These are phyloP conservation scores for Campylomormyrus numenius DNA, from an alignment of 2,113 vertebrate genomes.

Conservation along the genomic window DNA sequence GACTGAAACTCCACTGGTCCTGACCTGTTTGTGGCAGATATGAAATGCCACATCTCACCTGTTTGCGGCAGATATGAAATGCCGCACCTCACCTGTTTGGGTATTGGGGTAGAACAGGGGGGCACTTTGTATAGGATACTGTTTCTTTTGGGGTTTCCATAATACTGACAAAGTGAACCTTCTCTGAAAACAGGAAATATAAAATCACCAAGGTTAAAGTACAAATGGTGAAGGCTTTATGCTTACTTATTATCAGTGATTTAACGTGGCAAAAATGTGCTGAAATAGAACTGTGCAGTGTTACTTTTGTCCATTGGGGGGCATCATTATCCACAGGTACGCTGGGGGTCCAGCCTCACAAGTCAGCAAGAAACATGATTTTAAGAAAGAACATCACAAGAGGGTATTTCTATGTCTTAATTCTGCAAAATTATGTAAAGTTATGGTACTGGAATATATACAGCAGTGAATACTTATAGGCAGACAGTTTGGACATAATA, in stretches of 20 bases:
- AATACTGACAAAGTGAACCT: neutral
- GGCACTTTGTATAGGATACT: neutral
- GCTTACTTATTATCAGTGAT: neutral
- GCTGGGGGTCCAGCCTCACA: neutral
- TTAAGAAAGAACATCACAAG: neutral
- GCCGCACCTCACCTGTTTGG: neutral
- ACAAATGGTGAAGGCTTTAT: neutral
- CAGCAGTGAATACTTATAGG: neutral
- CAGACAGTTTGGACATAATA: neutral
- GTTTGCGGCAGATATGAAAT: neutral
- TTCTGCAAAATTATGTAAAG: neutral
- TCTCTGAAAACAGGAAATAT: neutral
- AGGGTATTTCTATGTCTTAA: neutral
- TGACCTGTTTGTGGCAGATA: neutral
- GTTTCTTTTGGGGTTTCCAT: neutral
- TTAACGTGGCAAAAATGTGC: neutral
- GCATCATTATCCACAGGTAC: slow-evolving; percentile 16
- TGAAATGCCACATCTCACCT: neutral
- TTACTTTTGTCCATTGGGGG: slow-evolving; percentile 15
- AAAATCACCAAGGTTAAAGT: neutral
- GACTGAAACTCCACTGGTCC: neutral
- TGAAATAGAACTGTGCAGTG: neutral
- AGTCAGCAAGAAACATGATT: neutral
- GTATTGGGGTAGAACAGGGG: neutral
- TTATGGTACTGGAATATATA: neutral